Conservation (phyloP, 2,888 invertebrate species). For the Lithophane leautieri region DNA sequence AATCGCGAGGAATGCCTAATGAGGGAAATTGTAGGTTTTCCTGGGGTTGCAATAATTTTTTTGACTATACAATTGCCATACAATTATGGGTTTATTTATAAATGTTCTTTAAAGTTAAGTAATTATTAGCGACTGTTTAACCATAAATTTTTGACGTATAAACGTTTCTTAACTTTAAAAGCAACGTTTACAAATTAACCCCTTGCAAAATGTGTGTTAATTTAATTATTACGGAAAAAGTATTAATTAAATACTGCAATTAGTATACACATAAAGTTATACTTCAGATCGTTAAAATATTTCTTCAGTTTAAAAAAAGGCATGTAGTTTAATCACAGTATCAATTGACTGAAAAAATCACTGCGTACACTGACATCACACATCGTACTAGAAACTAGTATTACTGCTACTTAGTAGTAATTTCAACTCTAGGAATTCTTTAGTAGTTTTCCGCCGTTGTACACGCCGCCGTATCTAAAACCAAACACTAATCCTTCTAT, state of each 20-base stretch:
- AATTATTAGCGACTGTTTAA: too few relatives aligned
- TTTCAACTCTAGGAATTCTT: background rate
- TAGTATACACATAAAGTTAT: background rate
- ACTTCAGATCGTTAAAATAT: background rate
- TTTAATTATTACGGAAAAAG: background rate
- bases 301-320: background rate
- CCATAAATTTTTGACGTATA: too few relatives aligned
- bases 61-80: background rate
- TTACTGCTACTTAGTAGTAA: background rate
- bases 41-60: background rate
- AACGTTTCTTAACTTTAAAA: too few relatives aligned
- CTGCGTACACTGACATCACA: background rate
- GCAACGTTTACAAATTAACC: too few relatives aligned
- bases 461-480: conserved; percentile 74
- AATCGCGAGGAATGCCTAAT: conserved; percentile 51
- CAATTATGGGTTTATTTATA: too few relatives aligned
- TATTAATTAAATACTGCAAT: background rate
- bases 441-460: conserved; percentile 57
- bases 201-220: too few relatives aligned
- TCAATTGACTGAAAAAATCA: background rate
- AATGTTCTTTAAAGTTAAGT: too few relatives aligned
- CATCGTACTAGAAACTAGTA: background rate
- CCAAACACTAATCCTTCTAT: conserved; percentile 87
- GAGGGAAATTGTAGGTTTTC: conserved; percentile 14
- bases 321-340: background rate